Evolutionary conservation across 2,797 vertebrate genomes (phyloP).

Genomic region (Remorina albescens): DNA sequence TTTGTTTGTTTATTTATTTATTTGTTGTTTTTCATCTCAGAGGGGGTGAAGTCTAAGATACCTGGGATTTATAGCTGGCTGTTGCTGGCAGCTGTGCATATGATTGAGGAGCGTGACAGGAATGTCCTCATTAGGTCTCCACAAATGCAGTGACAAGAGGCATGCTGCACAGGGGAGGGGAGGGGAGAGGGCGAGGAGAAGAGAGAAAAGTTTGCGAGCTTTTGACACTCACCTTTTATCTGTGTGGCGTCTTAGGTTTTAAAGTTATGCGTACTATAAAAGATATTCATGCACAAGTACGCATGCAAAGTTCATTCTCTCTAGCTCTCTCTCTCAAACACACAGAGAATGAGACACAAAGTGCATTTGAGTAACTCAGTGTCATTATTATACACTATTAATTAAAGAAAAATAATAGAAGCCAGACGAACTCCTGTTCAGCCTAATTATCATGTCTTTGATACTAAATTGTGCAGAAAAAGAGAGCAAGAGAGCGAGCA

Average conservation of each 20-base stretch:
- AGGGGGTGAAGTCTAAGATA: constrained; percentile 78
- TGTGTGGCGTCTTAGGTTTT: constrained; percentile 75
- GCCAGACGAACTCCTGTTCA: constrained; percentile 82
- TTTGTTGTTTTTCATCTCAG: constrained; percentile 83
- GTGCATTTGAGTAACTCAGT: constrained; percentile 68
- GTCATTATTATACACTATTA: constrained; percentile 84
- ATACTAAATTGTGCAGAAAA: constrained; percentile 80
- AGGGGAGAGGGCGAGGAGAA: constrained; percentile 60
- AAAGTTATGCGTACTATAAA: constrained; percentile 77
- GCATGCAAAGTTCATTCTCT: constrained; percentile 26
- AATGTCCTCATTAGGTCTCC: constrained; percentile 88
- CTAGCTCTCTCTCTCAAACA: constrained; percentile 8
- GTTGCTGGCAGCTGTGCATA: constrained; percentile 76
- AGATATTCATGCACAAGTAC: constrained; percentile 62
- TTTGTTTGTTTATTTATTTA: constrained; percentile 85
- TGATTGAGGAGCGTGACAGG: constrained; percentile 88
- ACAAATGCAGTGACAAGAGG: constrained; percentile 80
- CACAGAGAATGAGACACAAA: constrained; percentile 40
- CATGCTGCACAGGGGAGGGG: constrained; percentile 56
- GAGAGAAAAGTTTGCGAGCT: constrained; percentile 82
- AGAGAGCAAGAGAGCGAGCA: constrained; percentile 26
- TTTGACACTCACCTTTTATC: constrained; percentile 86
- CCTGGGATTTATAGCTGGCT: constrained; percentile 78
- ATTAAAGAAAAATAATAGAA: constrained; percentile 86
- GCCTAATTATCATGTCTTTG: constrained; percentile 89